Evolutionary conservation across 1,140 invertebrate species (phyloP), one percentile per base, ranked within the genome.

Genomic region (Lucilia cuprina): DNA sequence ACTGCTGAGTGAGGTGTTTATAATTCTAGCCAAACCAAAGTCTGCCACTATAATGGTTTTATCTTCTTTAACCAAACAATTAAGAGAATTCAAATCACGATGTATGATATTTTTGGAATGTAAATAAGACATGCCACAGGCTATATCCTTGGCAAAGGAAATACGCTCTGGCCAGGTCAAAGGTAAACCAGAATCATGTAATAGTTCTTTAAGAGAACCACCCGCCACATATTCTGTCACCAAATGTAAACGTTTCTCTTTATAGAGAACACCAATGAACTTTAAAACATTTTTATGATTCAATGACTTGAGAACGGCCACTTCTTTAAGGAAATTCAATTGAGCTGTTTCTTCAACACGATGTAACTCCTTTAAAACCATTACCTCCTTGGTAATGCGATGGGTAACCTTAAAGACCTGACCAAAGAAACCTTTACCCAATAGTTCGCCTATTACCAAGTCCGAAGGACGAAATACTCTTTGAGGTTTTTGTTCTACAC

Each of bases 21-120:
- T 96, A 74, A 98, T 98, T 75, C 97, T 93, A 2, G 98, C 97
- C 84, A 99, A 91, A 0, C 98, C 98, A 92, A 99, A 99, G 92
- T 99, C 98, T 12, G 97, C 97, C 1, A 99, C 97, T 7, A 99
- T 96, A 17, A 98, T 97, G 78, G 95, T 96, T 87, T 95, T 95
- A 90, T 97, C 96, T 90, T 96, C 96, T 90, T 96, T 94, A n/a
- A 99, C 96, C 84, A 99, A 93, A 90, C 97, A 98, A 93, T 99
- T 99, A 92, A 98, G 97, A 17, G 98, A 99, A 92, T 99, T 99
- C 84, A 99, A 93, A 92, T 99, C 98, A 70, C 98, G 92, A 92
- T 99, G 98, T 86, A 99, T 98, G 85, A 98, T 96, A 89, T 97
- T 97, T 94, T 96, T 96, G 82, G 96, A 95, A 92, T 99, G 98